Conservation (phyloP, 2,113 vertebrate genomes). For the Rhipidura dahli region DNA sequence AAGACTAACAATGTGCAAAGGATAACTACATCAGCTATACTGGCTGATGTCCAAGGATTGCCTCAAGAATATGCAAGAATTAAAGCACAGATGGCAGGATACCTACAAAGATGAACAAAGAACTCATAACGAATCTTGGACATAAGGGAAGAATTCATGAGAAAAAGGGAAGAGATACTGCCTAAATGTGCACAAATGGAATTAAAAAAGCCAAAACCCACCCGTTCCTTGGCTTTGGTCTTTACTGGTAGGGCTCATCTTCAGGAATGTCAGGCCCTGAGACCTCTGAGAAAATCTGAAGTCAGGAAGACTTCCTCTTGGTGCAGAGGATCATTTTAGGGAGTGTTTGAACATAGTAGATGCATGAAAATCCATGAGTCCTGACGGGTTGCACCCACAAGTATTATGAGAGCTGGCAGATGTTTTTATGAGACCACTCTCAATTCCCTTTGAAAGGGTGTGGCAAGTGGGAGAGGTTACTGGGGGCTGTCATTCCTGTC, state of each 20-base stretch:
- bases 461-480: background rate
- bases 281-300: background rate
- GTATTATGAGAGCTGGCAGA: background rate
- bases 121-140: background rate
- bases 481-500: background rate
- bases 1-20: background rate
- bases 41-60: background rate
- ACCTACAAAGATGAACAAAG: background rate
- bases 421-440: background rate
- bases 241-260: background rate
- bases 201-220: background rate
- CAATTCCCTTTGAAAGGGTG: background rate
- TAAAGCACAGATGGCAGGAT: background rate
- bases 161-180: background rate
- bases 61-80: background rate
- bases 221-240: background rate
- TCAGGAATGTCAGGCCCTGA: background rate
- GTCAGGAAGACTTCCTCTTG: background rate
- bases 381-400: background rate
- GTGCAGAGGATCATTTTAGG: background rate
- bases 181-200: rapidly evolving
- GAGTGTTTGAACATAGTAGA: background rate
- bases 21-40: background rate
- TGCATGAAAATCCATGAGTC: background rate
- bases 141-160: background rate